Conservation (phyloP, 2,888 invertebrate genomes). For the Lagria hirta region DNA sequence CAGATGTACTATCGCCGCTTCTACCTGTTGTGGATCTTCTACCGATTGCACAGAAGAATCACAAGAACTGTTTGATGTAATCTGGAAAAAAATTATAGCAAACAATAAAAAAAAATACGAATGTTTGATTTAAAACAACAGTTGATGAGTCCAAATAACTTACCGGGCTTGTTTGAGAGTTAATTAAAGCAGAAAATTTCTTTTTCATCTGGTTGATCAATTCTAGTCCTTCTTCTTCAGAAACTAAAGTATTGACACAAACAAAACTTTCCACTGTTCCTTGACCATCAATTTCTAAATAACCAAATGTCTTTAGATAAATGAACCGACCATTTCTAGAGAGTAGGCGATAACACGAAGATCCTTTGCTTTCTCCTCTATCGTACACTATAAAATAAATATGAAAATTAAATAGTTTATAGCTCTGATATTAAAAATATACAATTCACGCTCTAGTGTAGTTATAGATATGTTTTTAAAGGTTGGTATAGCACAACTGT, state of each 20-base stretch:
- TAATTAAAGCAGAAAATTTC: slow-evolving; percentile 69
- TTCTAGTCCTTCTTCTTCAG: slow-evolving; percentile 71
- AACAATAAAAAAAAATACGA: slow-evolving; percentile 1
- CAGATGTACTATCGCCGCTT: slow-evolving; percentile 72
- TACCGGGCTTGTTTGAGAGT: slow-evolving; percentile 25
- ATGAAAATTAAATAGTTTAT: too few relatives aligned
- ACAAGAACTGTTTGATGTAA: slow-evolving; percentile 8
- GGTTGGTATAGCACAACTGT: slow-evolving; percentile 1
- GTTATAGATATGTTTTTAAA: slow-evolving; percentile 10
- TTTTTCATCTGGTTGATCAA: slow-evolving; percentile 79
- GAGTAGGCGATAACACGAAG: slow-evolving; percentile 82
- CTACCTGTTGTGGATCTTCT: slow-evolving; percentile 70
- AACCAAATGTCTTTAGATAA: slow-evolving; percentile 81
- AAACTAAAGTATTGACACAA: slow-evolving; percentile 78
- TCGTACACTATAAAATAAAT: slow-evolving; percentile 72
- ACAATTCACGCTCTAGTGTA: neutral
- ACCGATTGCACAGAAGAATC: slow-evolving; percentile 55
- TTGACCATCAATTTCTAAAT: slow-evolving; percentile 77
- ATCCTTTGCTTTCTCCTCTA: slow-evolving; percentile 77
- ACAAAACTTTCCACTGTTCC: slow-evolving; percentile 83
- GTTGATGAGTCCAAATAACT: slow-evolving; percentile 4
- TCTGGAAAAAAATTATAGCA: slow-evolving; percentile 7
- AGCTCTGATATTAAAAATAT: slow-evolving; percentile 2
- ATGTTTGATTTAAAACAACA: slow-evolving; percentile 1
- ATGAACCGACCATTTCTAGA: slow-evolving; percentile 83